Evolutionary conservation across 1,140 invertebrate genomes (phyloP).

Genomic region (Formica exsecta): DNA sequence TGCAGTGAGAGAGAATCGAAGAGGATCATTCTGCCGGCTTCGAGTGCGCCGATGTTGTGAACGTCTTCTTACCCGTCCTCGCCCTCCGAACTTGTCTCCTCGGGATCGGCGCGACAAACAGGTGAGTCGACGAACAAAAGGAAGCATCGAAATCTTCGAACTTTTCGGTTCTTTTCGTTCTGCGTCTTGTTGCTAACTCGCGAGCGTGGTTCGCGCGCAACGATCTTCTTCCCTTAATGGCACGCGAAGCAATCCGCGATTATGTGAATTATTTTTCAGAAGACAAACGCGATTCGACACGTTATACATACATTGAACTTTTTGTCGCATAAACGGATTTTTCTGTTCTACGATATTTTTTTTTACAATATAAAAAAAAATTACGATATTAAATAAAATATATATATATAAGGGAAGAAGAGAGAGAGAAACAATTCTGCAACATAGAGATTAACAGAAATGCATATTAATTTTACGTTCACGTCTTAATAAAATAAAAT

Average conservation of each 20-base stretch:
- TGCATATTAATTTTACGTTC: background rate
- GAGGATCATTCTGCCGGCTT: slow-evolving; percentile 62
- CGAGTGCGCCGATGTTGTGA: slow-evolving; percentile 74
- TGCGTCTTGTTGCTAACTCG: background rate
- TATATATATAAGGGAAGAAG: background rate
- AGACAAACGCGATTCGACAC: background rate
- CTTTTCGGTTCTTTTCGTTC: background rate
- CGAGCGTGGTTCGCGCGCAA: background rate
- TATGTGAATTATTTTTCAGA: background rate
- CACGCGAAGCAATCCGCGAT: background rate
- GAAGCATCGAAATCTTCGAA: background rate
- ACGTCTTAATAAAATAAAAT: background rate
- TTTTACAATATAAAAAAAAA: background rate
- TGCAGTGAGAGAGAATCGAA: slow-evolving; percentile 69
- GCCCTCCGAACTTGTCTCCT: slow-evolving; percentile 64
- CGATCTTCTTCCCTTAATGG: background rate
- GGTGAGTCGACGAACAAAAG: slow-evolving; percentile 62
- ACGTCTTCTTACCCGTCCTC: slow-evolving; percentile 67
- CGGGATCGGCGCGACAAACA: slow-evolving; percentile 69
- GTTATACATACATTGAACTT: background rate
- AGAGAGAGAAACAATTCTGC: background rate
- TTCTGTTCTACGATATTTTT: background rate
- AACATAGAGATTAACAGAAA: background rate
- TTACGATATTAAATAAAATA: background rate
- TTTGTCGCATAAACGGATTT: background rate